Conservation (phyloP, 30 jellyfish, hydroid and myxozoan species). For the Chrysaora quinquecirrha region DNA sequence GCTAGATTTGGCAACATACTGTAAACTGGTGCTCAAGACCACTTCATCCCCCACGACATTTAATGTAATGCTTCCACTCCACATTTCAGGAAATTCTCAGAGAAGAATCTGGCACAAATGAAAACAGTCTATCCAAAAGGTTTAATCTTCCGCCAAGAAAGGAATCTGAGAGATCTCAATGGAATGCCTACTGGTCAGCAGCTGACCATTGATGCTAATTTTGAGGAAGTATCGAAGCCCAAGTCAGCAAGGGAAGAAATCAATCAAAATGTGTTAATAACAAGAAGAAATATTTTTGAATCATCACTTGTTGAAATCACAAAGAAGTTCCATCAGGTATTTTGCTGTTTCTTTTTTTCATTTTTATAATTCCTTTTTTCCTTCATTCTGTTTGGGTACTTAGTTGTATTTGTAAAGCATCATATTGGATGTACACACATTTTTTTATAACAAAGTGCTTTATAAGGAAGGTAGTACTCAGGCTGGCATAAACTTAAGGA, state of each 20-base stretch:
- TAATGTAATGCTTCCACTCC: not conserved
- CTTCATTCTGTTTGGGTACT: too few species aligned
- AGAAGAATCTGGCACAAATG: slow-evolving; percentile 85
- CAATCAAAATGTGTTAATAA: slow-evolving; percentile 58
- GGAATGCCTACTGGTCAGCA: slow-evolving; percentile 76
- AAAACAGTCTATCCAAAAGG: slow-evolving; percentile 77
- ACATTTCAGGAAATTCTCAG: slow-evolving; percentile 69
- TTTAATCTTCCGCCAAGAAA: slow-evolving; percentile 72
- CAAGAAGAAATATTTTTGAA: slow-evolving; percentile 74
- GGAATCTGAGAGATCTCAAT: slow-evolving; percentile 53
- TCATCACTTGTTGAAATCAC: slow-evolving; percentile 50
- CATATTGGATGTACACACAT: too few species aligned
- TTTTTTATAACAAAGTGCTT: too few species aligned
- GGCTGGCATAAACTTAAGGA: too few species aligned
- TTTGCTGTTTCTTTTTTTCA: too few species aligned
- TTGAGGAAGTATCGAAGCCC: slow-evolving; percentile 30
- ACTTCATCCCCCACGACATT: too few species aligned
- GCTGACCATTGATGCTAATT: slow-evolving; percentile 82
- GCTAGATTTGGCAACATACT: too few species aligned
- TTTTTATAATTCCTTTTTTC: too few species aligned
- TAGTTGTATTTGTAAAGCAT: too few species aligned
- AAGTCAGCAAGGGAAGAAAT: slow-evolving; percentile 12
- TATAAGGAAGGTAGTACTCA: too few species aligned
- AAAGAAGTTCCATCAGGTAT: slow-evolving; percentile 83
- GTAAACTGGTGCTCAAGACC: too few species aligned